Conservation (phyloP, 1,140 invertebrate genomes). For the Andricus grossulariae region DNA sequence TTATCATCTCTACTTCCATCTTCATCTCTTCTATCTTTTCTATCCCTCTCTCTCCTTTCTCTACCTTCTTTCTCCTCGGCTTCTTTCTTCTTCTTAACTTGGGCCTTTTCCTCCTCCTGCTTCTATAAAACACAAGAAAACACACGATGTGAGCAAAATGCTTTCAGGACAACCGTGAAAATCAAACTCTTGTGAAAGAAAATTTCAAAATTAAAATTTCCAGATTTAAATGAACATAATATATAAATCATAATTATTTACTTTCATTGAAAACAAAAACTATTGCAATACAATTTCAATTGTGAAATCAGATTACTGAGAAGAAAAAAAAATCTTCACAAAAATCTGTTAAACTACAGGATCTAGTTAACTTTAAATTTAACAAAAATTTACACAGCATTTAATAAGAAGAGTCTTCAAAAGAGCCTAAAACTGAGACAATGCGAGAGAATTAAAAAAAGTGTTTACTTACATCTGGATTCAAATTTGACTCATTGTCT, state of each 20-base stretch:
- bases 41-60: constrained; percentile 72
- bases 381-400: too few species aligned
- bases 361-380: neutral
- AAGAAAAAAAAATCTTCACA: neutral
- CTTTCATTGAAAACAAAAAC: too few species aligned
- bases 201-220: neutral
- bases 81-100: constrained; percentile 77
- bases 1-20: constrained; percentile 72
- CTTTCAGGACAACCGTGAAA: neutral
- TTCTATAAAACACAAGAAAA: constrained; percentile 78
- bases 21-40: constrained; percentile 64
- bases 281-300: neutral
- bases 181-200: constrained; percentile 19
- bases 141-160: neutral
- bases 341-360: neutral
- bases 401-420: too few species aligned
- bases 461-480: too few species aligned
- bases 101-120: constrained; percentile 81
- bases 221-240: too few species aligned
- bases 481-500: neutral
- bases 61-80: constrained; percentile 73
- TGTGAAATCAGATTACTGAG: neutral
- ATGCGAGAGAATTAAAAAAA: too few species aligned
- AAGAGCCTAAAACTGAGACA: too few species aligned
- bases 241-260: too few species aligned